Base-by-base conservation (phyloP, 2,888 invertebrate species). In the Nowickia ferox region DNA sequence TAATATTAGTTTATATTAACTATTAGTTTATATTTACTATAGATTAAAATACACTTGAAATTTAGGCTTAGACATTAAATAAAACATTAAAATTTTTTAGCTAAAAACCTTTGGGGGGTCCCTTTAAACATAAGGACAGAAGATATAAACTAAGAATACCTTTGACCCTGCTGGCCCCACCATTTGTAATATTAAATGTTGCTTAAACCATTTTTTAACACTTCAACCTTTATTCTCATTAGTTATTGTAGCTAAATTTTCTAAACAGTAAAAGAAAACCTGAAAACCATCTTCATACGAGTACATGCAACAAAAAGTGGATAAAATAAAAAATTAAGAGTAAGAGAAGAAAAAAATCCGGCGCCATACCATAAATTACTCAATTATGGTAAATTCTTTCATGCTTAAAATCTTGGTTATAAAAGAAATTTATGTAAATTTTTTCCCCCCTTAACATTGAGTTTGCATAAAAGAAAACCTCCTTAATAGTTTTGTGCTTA, bases 401-500 rank as follows among this genome's bases (percentile, higher is more conserved):
- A 75, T 59, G 76, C 71, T 80, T 59, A 53, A 80, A 81, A 68
- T 80, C 84, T 72, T 69, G 38, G 57, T 53, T 76, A 77, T 66
- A 84, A 80, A 76, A 77, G 76, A 83, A 77, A 77, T 77, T 71
- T 77, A 83, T 83, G 83, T 59, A 77, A 83, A 83, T 77, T 71
- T 71, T 48, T 61, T 48, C 0, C 6, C 6, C 57, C 17, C 82
- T 71, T 71, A 68, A 75, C 38, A 79, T 72, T 71, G 55, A 51
- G 72, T 79, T 79, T 40, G 19, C 69, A 63, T 55, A 79, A 46
- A 44, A 66, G 11, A 42, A 65, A 44, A 19, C 6, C 9, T 22
- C 15, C 46, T 68, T 77, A 22, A 55, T 1, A 61, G 30, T 74
- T 74, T 74, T 51, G 6, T 30, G 8, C 61, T 22, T 40, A 61